Conservation (phyloP, 2,888 invertebrate species). For the Ophraella communa region DNA sequence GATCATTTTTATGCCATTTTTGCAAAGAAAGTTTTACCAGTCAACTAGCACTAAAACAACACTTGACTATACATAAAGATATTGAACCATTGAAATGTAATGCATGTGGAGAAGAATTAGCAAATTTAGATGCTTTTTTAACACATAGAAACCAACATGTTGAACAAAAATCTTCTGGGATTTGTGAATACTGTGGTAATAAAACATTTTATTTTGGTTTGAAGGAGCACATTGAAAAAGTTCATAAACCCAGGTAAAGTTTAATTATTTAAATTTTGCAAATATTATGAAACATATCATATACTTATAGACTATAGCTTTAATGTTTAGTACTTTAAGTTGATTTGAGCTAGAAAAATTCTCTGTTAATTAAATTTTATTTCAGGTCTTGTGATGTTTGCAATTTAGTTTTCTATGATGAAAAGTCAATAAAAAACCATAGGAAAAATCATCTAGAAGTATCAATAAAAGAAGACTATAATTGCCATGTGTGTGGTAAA, state of each 20-base stretch:
- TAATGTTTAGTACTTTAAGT: too few species aligned
- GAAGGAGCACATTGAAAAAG: conserved; percentile 39
- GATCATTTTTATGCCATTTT: conserved; percentile 38
- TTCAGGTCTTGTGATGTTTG: conserved; percentile 35
- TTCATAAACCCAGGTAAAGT: conserved; percentile 34
- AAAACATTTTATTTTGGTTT: conserved; percentile 40
- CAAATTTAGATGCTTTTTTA: conserved; percentile 26
- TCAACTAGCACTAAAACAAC: conserved; percentile 39
- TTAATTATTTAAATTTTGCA: not conserved
- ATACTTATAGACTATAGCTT: too few species aligned
- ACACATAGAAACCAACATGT: conserved; percentile 36
- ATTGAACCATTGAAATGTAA: conserved; percentile 36
- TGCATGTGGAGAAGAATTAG: conserved; percentile 31
- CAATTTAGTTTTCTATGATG: conserved; percentile 39
- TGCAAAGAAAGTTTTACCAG: conserved; percentile 38
- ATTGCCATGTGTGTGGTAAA: conserved; percentile 36
- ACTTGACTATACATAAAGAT: conserved; percentile 37
- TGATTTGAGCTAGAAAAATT: not conserved
- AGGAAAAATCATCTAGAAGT: conserved; percentile 38
- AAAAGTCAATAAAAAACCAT: conserved; percentile 41
- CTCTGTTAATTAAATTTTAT: not conserved
- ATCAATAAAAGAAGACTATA: conserved; percentile 29
- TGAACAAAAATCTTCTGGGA: conserved; percentile 37
- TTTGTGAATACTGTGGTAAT: conserved; percentile 40
- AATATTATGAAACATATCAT: too few species aligned